Conservation (phyloP, 2,888 invertebrate genomes). For the Therioaphis trifolii region DNA sequence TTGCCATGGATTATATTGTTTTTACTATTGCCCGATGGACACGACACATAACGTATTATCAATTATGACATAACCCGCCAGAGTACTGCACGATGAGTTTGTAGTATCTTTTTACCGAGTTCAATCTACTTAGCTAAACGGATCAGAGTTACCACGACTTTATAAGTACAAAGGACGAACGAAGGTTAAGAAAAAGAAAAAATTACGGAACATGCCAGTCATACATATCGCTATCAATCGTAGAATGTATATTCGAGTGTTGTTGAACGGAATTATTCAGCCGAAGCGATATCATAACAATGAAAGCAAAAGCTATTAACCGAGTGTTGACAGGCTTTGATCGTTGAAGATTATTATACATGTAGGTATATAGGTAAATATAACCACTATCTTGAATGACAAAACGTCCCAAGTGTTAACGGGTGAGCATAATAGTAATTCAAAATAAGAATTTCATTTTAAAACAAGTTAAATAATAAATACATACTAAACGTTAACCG, state of each 20-base stretch:
- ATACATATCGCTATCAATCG: not conserved
- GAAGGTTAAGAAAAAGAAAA: conserved; percentile 7
- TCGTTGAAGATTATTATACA: not conserved
- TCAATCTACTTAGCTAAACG: not conserved
- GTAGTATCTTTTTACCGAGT: not conserved
- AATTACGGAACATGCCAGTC: not conserved
- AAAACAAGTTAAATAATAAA: no score
- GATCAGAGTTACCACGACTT: not conserved
- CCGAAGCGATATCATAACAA: conserved; percentile 28
- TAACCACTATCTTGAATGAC: not conserved
- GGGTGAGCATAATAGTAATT: not conserved
- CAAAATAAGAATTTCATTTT: no score
- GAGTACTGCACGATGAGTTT: not conserved
- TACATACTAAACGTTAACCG: no score
- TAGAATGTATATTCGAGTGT: not conserved
- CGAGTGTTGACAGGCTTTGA: not conserved
- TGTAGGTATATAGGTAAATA: no score
- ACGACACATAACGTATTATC: not conserved
- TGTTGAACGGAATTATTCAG: not conserved
- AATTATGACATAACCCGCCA: conserved; percentile 19
- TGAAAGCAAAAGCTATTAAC: conserved; percentile 13
- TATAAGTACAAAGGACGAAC: not conserved
- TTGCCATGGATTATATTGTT: not conserved
- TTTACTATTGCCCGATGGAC: not conserved
- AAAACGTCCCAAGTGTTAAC: not conserved